A percentile compares a stretch with the other conserved stretches of the same genome.
Evolutionary conservation across 2,888 invertebrate genomes (phyloP).

Genomic region (Electrophaes corylata): DNA sequence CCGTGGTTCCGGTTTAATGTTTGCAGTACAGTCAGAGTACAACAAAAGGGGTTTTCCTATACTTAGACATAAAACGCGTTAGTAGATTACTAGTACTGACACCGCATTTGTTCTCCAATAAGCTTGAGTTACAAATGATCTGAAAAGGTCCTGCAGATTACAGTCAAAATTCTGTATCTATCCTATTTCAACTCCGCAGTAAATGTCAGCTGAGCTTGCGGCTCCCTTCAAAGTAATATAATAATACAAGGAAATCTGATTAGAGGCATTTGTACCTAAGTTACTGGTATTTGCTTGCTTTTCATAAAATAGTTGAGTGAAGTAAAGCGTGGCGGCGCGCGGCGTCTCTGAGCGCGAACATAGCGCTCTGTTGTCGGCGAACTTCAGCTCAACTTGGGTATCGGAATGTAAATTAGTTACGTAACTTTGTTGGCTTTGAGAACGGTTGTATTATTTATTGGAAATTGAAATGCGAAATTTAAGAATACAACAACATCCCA

Average conservation of each 20-base stretch:
- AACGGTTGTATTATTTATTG: slow-evolving; percentile 10
- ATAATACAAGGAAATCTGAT: neutral
- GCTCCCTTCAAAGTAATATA: neutral
- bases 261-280: neutral
- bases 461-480: neutral
- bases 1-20: too few species aligned
- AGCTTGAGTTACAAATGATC: neutral
- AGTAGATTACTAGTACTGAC: too few species aligned
- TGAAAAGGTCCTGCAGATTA: neutral
- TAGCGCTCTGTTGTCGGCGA: neutral
- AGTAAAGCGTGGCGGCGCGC: neutral
- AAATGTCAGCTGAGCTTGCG: neutral
- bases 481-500: neutral
- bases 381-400: slow-evolving; percentile 6
- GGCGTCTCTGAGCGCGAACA: neutral
- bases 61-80: too few species aligned
- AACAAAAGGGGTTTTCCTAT: too few species aligned
- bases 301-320: neutral
- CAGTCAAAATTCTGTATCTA: neutral
- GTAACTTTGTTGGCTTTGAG: slow-evolving; percentile 3
- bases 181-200: neutral
- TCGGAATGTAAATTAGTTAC: slow-evolving; percentile 14
- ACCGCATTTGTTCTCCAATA: neutral
- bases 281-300: neutral
- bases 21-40: too few species aligned